Conservation (phyloP, 2,797 vertebrate species). For the Eleutherodactylus coqui region DNA sequence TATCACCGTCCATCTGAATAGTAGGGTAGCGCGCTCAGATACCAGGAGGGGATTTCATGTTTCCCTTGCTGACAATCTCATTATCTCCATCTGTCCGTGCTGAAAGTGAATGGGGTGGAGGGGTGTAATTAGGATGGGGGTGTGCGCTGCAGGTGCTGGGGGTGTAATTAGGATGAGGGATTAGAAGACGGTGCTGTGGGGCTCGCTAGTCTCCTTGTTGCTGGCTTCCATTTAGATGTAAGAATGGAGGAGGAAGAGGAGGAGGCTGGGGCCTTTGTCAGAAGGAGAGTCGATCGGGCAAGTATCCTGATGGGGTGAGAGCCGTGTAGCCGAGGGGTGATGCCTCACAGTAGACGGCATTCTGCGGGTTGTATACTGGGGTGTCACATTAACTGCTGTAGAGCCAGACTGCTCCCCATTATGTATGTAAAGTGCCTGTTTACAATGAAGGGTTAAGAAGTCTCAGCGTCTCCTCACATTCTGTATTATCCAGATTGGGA, state of each 20-base stretch:
- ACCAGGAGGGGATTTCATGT: neutral
- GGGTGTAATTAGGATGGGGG: neutral
- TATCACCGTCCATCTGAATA: neutral
- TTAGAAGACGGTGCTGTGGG: neutral
- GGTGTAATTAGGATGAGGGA: neutral
- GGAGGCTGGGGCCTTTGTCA: slow-evolving; percentile 13
- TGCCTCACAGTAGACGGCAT: neutral
- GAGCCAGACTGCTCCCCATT: neutral
- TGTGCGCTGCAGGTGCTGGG: neutral
- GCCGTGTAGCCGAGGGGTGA: neutral
- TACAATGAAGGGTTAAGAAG: neutral
- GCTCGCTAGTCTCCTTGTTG: neutral
- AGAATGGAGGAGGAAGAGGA: neutral
- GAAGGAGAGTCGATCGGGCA: slow-evolving; percentile 60
- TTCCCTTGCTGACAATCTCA: neutral
- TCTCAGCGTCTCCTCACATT: neutral
- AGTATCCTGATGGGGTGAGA: slow-evolving; percentile 18
- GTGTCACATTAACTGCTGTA: neutral
- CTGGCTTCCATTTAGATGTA: neutral
- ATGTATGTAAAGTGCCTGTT: neutral
- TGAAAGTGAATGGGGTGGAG: neutral
- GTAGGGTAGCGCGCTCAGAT: neutral
- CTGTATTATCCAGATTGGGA: no score
- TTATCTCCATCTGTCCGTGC: neutral
- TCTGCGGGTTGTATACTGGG: neutral